Base-by-base conservation (phyloP, 2,797 vertebrate species). In the Acanthurus tractus region DNA sequence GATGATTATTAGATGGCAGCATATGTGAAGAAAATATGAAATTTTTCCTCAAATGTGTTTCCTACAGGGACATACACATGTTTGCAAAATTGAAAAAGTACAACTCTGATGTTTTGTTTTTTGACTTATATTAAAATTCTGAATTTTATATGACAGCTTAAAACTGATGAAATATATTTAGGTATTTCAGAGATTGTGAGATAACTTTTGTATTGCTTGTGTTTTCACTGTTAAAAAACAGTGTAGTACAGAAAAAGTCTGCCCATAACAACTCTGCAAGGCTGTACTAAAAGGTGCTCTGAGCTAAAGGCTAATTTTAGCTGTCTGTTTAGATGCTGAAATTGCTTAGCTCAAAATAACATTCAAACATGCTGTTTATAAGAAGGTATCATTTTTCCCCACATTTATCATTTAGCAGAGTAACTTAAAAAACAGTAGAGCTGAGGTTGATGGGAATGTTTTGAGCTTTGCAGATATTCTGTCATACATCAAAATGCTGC, bases 1-100 rank as follows among this genome's bases (percentile, higher is more conserved):
- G 68, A 67, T 52, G 75, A 68, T 52, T 48, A 44, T 52, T 34
- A 45, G 25, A n/a, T 17, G 40, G 15, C 56, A 52, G 17, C 56
- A 38, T 20, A 22, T 57, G 4, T 0, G 3, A 58, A 38, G 23
- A 57, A 58, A 40, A 38, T 53, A 36, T 18, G 12, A 14, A 29
- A 29, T 7, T 20, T 67, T 44, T 67, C 6, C 64, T 55, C 8
- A 46, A 34, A 46, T 46, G 8, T 56, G 42, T 15, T 5, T 46
- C 23, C 23, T 15, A 50, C 38, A 25, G 36, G 3, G 11, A 23
- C 8, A 23, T 40, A 3, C 4, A 38, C n/a, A 18, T 22, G 12
- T 63, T 63, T 53, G 14, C 8, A 23, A 23, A 3, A 64, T 1
- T 40, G 8, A 8, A 22, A 38, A 9, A 22, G 12, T 1, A 20